These are phyloP conservation scores for Dendroctonus valens DNA, from an alignment of 1,140 invertebrate species.

Conservation along the genomic window DNA sequence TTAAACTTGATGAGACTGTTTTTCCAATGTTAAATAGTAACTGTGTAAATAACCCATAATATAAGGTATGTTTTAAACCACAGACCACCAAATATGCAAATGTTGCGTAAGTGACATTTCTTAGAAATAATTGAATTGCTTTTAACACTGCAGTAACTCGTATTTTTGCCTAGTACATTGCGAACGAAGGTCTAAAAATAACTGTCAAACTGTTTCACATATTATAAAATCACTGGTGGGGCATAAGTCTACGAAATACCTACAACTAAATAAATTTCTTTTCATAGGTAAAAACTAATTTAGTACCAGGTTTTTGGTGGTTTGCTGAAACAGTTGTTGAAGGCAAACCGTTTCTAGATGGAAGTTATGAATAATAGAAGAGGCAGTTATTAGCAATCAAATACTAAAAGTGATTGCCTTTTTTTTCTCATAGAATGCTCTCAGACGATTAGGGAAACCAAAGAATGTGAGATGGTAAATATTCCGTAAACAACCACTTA, in stretches of 20 bases:
- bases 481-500: conserved; percentile 26
- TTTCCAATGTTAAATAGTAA: too few relatives aligned
- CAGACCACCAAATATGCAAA: too few relatives aligned
- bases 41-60: too few relatives aligned
- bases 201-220: conserved; percentile 23
- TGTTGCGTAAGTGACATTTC: too few relatives aligned
- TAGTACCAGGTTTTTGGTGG: conserved; percentile 5
- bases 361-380: conserved; percentile 4
- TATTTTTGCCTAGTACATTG: too few relatives aligned
- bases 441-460: too few relatives aligned
- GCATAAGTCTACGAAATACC: conserved; percentile 15
- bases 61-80: too few relatives aligned
- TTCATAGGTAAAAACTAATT: neutral
- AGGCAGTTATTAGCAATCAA: too few relatives aligned
- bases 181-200: neutral
- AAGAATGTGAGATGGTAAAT: neutral
- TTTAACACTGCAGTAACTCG: too few relatives aligned
- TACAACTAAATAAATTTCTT: conserved; percentile 10
- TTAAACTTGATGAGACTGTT: too few relatives aligned
- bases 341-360: conserved; percentile 15
- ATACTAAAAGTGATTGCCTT: neutral
- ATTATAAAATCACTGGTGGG: conserved; percentile 23
- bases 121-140: too few relatives aligned
- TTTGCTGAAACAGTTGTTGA: neutral
- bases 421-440: neutral